phyloP scores from a whole-genome alignment of 2,888 invertebrate genomes.

The Corbicula japonica region DNA sequence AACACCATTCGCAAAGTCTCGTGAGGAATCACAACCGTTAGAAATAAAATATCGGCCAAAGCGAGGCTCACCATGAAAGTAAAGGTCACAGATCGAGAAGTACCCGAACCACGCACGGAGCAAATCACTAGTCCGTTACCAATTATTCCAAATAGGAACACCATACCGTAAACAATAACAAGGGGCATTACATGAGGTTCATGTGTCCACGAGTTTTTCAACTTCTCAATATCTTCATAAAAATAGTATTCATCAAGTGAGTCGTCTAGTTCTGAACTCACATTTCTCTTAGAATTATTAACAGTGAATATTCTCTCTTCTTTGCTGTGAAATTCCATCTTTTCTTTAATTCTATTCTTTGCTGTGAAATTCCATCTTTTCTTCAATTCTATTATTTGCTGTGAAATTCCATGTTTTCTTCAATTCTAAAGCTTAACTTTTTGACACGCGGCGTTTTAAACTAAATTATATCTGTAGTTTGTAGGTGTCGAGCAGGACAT shows the following conservation, averaged over 20 bases:
- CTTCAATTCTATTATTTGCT: too few species aligned
- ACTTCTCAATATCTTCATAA: constrained; percentile 58
- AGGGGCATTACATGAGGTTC: constrained; percentile 81
- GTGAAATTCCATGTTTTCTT: too few species aligned
- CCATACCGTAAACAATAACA: constrained; percentile 75
- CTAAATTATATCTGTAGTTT: too few species aligned
- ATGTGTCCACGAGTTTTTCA: constrained; percentile 70
- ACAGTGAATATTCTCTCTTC: too few species aligned
- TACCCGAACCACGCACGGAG: constrained; percentile 86
- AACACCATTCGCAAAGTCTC: constrained; percentile 86
- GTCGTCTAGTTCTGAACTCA: too few species aligned
- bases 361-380: too few species aligned
- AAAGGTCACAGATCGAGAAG: constrained; percentile 84
- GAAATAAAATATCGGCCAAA: constrained; percentile 87
- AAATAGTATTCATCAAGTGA: constrained; percentile 49
- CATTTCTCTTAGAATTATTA: too few species aligned
- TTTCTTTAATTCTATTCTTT: too few species aligned
- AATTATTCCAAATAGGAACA: constrained; percentile 86
- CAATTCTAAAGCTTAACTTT: too few species aligned
- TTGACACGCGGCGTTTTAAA: too few species aligned
- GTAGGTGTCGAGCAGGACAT: too few species aligned
- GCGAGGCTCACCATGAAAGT: constrained; percentile 85
- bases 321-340: too few species aligned
- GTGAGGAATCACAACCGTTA: constrained; percentile 87
- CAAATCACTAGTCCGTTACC: constrained; percentile 87